Evolutionary conservation across 2,113 vertebrate genomes (phyloP).

Genomic region (Cinclus cinclus): DNA sequence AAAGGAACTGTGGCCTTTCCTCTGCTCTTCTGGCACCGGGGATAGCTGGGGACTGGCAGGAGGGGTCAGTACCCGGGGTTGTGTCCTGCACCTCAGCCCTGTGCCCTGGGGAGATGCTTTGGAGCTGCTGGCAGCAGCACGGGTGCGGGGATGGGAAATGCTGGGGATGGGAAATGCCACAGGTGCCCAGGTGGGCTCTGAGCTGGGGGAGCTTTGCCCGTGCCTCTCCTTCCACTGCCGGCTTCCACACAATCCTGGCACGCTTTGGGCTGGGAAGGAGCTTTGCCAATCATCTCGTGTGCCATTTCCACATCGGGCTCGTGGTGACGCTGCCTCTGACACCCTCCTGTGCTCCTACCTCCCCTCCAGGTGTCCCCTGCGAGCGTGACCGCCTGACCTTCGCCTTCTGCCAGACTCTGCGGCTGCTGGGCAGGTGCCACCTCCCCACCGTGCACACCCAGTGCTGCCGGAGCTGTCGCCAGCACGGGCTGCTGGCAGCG

Average conservation of each 20-base stretch:
- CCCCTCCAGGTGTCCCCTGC: constrained; percentile 71
- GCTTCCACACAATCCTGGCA: accelerated
- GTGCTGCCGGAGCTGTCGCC: constrained; percentile 87
- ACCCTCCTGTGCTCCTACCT: accelerated
- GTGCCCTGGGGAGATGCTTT: background rate
- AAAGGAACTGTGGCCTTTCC: background rate
- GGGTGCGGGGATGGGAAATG: background rate
- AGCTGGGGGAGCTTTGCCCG: too few species aligned
- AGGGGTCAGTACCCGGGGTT: accelerated
- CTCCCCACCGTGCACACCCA: constrained; percentile 75
- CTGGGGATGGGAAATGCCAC: accelerated
- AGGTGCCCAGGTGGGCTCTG: too few species aligned
- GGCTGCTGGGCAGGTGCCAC: constrained; percentile 82
- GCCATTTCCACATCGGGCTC: accelerated
- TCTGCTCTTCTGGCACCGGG: accelerated
- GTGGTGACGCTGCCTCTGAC: accelerated
- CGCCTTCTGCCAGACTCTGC: constrained; percentile 87
- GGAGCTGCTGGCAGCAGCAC: background rate
- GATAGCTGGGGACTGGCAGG: background rate
- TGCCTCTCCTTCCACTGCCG: background rate
- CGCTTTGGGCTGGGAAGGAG: background rate
- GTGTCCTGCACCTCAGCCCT: background rate
- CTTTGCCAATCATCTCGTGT: accelerated
- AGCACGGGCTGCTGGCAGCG: background rate
- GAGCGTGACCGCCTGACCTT: constrained; percentile 80